Evolutionary conservation across 2,888 invertebrate species (phyloP), one percentile per base, ranked within the genome.

Genomic region (Sphaerophoria taeniata): DNA sequence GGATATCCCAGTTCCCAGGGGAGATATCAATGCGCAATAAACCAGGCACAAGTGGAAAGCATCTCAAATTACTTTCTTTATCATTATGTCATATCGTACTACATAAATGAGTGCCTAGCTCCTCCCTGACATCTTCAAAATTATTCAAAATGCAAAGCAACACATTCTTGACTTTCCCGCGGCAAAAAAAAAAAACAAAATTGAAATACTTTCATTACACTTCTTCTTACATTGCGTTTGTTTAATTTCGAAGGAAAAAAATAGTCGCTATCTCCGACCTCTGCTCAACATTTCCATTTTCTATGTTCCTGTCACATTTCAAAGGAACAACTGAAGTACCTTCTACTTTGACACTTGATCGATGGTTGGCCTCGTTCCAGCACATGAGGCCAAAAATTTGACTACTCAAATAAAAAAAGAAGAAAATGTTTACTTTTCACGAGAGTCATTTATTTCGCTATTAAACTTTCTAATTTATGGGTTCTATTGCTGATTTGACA

Each of bases 21-120:
- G 85, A 81, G 81, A 85, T 81, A 85, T 85, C 77, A 36, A 1
- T 3, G 45, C 65, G 60, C 85, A 85, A 85, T 80, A 85, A 85
- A 85, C 85, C 80, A 75, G 71, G 76, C 85, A 60, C 76, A 73
- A 81, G 85, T 85, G 73, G 70, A 85, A 85, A 77, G 81, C 49
- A 82, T 86, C 86, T 86, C 86, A 86, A 82, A 86, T 86, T 86
- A 86, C 86, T 86, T 86, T 82, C 86, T 86, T 82, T 86, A 86
- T 86, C 86, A 86, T 77, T 86, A 2, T 24, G 86, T 82, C 86
- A 82, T 67, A 43, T 9, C 72, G 86, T 85, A 73, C 1, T 24
- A 24, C 2, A 24, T 24, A 24, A 24, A 24, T 81, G 73, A 85
- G 85, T 85, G 61, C 69, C 2, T 6, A 11, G 14, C 36, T 33